Percentiles rank a stretch among this genome's conserved stretches.
phyloP scores from a whole-genome alignment of 2,888 invertebrate genomes.

The Coenonympha glycerion region DNA sequence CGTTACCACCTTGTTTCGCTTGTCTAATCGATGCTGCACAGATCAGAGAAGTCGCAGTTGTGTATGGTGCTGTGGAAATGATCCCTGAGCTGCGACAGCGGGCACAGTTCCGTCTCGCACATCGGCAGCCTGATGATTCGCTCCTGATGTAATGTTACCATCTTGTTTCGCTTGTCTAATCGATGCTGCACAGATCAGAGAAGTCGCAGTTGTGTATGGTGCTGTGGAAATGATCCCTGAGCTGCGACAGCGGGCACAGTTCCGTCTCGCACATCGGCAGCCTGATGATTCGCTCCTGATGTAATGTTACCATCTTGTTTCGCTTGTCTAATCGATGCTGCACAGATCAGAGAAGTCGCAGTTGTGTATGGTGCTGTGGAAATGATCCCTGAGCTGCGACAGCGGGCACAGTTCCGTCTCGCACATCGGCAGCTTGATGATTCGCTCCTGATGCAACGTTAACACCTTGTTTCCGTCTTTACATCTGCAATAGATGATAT shows the following conservation, averaged over 20 bases:
- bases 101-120: conserved; percentile 82
- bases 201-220: conserved; percentile 81
- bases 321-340: conserved; percentile 33
- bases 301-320: not conserved
- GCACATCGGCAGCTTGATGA: conserved; percentile 82
- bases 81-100: conserved; percentile 72
- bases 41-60: conserved; percentile 80
- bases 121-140: too few relatives aligned
- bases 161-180: conserved; percentile 1
- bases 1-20: conserved; percentile 73
- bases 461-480: conserved; percentile 73
- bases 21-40: conserved; percentile 69
- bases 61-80: conserved; percentile 77
- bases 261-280: too few relatives aligned
- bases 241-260: too few relatives aligned
- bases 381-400: conserved; percentile 71
- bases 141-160: not conserved
- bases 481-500: conserved; percentile 66
- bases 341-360: conserved; percentile 84
- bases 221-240: conserved; percentile 75
- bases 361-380: conserved; percentile 75
- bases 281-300: conserved; percentile 79
- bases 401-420: conserved; percentile 80
- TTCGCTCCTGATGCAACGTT: conserved; percentile 84
- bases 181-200: conserved; percentile 77